Percentiles rank a stretch among this genome's conserved stretches.
phyloP scores from a whole-genome alignment of 2,113 vertebrate genomes.

The Garra rufa region DNA sequence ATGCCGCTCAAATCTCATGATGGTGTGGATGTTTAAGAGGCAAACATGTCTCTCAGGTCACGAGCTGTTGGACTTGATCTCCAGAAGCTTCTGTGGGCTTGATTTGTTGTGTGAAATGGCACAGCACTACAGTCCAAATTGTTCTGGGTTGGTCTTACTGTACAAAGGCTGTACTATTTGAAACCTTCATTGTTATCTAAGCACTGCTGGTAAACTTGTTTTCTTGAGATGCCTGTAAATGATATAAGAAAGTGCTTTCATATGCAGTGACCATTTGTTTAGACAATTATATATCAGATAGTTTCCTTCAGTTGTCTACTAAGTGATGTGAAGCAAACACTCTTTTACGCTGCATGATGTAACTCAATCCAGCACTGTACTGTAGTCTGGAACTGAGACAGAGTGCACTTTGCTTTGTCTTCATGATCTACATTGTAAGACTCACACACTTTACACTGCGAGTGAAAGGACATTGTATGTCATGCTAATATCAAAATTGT shows the following conservation, averaged over 20 bases:
- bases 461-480: not conserved
- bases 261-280: not conserved
- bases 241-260: not conserved
- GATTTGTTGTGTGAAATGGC: constrained; percentile 44
- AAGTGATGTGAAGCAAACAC: not conserved
- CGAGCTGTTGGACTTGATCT: constrained; percentile 42
- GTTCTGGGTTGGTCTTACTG: constrained; percentile 40
- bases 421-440: constrained; percentile 36
- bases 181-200: constrained; percentile 28
- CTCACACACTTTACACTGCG: not conserved
- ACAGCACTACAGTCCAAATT: constrained; percentile 16
- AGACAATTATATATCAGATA: too few relatives aligned
- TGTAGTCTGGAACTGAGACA: constrained; percentile 45
- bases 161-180: constrained; percentile 27
- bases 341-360: constrained; percentile 28
- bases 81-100: constrained; percentile 54
- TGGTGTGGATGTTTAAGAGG: constrained; percentile 14
- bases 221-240: not conserved
- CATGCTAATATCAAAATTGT: not conserved
- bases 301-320: not conserved
- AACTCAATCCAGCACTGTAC: constrained; percentile 21
- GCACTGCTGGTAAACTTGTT: constrained; percentile 22
- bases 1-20: constrained; percentile 11
- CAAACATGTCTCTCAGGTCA: constrained; percentile 49
- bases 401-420: constrained; percentile 50